These are phyloP conservation scores for Actinia equina DNA, from an alignment of 64 coral and sea anemone genomes.

Conservation along the genomic window DNA sequence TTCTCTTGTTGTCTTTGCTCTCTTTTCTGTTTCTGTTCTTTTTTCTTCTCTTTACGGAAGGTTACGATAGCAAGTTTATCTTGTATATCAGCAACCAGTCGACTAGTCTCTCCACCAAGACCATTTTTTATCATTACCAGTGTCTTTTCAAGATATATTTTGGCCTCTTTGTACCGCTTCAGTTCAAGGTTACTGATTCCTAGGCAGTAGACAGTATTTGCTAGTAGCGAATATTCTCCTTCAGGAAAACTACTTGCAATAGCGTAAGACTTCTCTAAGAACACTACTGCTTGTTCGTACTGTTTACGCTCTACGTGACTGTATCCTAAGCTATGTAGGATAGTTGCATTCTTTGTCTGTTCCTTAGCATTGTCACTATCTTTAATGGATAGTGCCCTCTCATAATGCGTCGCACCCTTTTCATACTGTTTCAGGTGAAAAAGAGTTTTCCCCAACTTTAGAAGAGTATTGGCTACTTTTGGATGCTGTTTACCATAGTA, in stretches of 20 bases:
- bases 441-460: too few species aligned
- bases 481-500: too few species aligned
- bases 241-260: too few species aligned
- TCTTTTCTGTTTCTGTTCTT: not conserved
- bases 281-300: too few species aligned
- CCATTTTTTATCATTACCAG: not conserved
- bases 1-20: not conserved
- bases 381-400: constrained; percentile 1
- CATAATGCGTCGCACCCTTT: not conserved
- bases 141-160: not conserved
- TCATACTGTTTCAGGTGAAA: too few species aligned
- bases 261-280: too few species aligned
- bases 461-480: too few species aligned
- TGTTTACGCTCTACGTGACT: too few species aligned
- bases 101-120: not conserved
- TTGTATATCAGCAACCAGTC: not conserved
- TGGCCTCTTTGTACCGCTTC: not conserved
- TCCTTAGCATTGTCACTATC: not conserved
- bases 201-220: not conserved
- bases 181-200: not conserved
- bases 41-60: not conserved
- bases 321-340: not conserved
- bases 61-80: not conserved
- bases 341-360: not conserved
- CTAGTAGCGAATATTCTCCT: not conserved